Conservation (phyloP, 2,113 vertebrate species). For the Polypterus senegalus region DNA sequence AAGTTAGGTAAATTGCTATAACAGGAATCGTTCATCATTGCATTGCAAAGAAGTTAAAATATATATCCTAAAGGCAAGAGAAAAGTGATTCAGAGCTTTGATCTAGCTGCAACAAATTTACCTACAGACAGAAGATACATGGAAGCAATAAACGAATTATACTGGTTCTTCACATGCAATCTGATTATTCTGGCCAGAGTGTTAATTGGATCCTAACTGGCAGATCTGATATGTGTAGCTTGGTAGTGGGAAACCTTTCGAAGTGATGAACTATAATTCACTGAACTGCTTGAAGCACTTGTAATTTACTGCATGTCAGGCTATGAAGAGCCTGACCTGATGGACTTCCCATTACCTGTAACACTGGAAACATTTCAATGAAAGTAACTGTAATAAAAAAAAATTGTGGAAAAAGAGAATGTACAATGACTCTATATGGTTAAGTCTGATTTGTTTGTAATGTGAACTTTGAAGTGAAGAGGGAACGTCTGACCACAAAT, state of each 20-base stretch:
- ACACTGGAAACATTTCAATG: slow-evolving; percentile 73
- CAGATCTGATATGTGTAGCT: slow-evolving; percentile 97
- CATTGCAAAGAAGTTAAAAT: slow-evolving; percentile 76
- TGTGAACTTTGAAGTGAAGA: too few relatives aligned
- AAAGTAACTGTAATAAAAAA: slow-evolving; percentile 57
- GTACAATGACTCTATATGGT: slow-evolving; percentile 40
- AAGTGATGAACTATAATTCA: slow-evolving; percentile 99
- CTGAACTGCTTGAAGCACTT: slow-evolving; percentile 97
- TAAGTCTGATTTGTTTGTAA: slow-evolving; percentile 31
- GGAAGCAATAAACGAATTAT: slow-evolving; percentile 94
- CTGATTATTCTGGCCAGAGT: slow-evolving; percentile 98
- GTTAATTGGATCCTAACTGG: slow-evolving; percentile 99
- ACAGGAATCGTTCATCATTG: slow-evolving; percentile 73
- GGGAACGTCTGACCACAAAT: too few relatives aligned
- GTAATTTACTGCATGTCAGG: slow-evolving; percentile 99
- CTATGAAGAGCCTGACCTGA: slow-evolving; percentile 97
- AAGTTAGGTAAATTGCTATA: slow-evolving; percentile 79
- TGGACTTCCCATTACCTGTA: slow-evolving; percentile 92
- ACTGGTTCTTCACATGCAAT: slow-evolving; percentile 88
- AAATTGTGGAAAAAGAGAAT: slow-evolving; percentile 42
- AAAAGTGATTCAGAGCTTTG: slow-evolving; percentile 71
- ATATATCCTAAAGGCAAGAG: slow-evolving; percentile 69
- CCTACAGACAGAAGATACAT: slow-evolving; percentile 96
- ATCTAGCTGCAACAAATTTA: slow-evolving; percentile 97
- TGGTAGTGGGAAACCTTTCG: slow-evolving; percentile 86